Percentiles rank a stretch among this genome's conserved stretches.
Evolutionary conservation across 2,888 invertebrate genomes (phyloP).

Genomic region (Furcula furcula): DNA sequence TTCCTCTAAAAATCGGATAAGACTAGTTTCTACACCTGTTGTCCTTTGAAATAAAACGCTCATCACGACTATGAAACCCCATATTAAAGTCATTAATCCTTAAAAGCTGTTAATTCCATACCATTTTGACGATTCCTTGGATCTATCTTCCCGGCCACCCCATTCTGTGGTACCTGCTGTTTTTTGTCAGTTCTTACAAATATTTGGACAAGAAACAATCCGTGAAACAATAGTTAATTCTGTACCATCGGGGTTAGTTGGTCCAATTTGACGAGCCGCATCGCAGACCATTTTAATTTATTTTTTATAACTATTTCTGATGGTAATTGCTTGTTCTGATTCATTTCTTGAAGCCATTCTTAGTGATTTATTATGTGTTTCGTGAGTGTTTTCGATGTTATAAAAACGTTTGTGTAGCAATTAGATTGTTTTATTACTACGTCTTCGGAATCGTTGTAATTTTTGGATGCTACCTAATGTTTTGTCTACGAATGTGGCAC

Average conservation of each 20-base stretch:
- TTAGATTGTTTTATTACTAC: background rate
- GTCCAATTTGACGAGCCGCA: constrained; percentile 56
- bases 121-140: constrained; percentile 29
- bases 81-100: constrained; percentile 24
- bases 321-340: constrained; percentile 56
- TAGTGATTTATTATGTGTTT: constrained; percentile 33
- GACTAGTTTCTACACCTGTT: constrained; percentile 19
- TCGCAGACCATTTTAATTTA: constrained; percentile 39
- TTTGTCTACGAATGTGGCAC: constrained; percentile 1
- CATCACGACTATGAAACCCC: constrained; percentile 15
- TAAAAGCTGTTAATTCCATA: constrained; percentile 27
- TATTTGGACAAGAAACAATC: constrained; percentile 70
- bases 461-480: constrained; percentile 8
- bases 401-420: constrained; percentile 7
- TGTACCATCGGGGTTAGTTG: constrained; percentile 46
- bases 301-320: constrained; percentile 32
- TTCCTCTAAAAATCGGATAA: background rate
- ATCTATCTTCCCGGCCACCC: constrained; percentile 34
- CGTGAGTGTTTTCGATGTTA: constrained; percentile 20
- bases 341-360: constrained; percentile 47
- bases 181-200: constrained; percentile 62
- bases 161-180: constrained; percentile 62
- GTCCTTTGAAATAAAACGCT: background rate
- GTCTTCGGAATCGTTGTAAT: constrained; percentile 1
- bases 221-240: constrained; percentile 72